Conservation (phyloP, 2,113 vertebrate species). For the Chlorocebus sabaeus region DNA sequence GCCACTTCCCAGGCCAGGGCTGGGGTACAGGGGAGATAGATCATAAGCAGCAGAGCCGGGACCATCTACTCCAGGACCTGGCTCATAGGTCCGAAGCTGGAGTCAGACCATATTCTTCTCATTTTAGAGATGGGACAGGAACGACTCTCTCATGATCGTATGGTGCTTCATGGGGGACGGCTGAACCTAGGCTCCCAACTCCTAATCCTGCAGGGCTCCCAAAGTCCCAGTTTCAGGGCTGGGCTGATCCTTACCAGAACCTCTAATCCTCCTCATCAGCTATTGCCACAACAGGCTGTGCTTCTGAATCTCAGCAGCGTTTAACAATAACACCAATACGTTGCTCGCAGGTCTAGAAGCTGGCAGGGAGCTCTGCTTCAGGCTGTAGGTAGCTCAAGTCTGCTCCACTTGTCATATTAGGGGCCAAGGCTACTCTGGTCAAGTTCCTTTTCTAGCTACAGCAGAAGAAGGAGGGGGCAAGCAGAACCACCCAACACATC, state of each 20-base stretch:
- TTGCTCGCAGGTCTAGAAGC: not conserved
- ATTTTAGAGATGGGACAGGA: not conserved
- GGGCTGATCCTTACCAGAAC: not conserved
- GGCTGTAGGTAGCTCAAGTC: not conserved
- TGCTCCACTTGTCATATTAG: not conserved
- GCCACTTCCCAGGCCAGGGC: not conserved
- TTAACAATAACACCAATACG: not conserved
- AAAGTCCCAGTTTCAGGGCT: not conserved
- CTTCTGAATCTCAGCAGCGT: not conserved
- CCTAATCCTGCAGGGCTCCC: not conserved
- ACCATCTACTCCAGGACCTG: not conserved
- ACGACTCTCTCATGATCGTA: not conserved
- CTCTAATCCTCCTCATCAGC: not conserved
- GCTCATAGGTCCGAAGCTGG: not conserved
- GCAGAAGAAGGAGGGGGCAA: not conserved
- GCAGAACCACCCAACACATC: not conserved
- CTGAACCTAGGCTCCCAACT: not conserved
- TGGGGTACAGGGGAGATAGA: not conserved
- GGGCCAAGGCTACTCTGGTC: not conserved
- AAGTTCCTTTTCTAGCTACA: not conserved
- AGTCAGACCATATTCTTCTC: not conserved
- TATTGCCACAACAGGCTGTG: fast-evolving
- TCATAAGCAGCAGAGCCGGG: not conserved
- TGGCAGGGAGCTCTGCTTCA: not conserved
- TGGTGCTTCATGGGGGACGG: fast-evolving